phyloP scores from a whole-genome alignment of 53 echinoderm and acorn worm species.

The Crossaster papposus region DNA sequence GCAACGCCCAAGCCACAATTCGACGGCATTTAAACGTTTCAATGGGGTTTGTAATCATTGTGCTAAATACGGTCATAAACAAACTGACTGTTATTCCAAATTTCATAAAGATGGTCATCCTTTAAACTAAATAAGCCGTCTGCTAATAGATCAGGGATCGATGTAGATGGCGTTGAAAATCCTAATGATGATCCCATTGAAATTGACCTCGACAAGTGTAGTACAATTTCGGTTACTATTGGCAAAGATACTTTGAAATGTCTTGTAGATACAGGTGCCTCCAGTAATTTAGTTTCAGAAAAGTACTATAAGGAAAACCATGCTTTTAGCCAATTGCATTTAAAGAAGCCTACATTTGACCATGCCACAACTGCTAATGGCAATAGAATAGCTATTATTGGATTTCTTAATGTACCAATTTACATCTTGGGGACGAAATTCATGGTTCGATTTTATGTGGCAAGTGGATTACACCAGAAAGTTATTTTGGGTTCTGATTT shows the following conservation, averaged over 20 bases:
- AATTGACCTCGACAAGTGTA: not conserved
- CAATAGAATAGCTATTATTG: too few relatives aligned
- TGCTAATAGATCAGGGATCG: not conserved
- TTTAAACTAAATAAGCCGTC: not conserved
- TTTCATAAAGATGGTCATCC: slow-evolving; percentile 3
- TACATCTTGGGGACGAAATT: too few relatives aligned
- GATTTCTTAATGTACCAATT: too few relatives aligned
- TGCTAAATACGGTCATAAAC: not conserved
- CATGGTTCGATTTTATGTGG: too few relatives aligned
- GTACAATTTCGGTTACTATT: slow-evolving; percentile 5
- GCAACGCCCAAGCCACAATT: slow-evolving; percentile 5
- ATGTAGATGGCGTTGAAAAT: slow-evolving; percentile 14
- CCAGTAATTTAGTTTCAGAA: slow-evolving; percentile 4
- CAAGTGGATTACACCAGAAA: too few relatives aligned
- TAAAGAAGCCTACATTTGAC: too few relatives aligned
- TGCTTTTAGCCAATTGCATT: too few relatives aligned
- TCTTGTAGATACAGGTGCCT: not conserved
- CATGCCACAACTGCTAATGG: too few relatives aligned
- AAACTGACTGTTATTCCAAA: not conserved
- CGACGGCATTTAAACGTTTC: not conserved
- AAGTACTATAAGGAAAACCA: too few relatives aligned
- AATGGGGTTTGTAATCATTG: not conserved
- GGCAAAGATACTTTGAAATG: not conserved
- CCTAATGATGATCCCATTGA: slow-evolving; percentile 2
- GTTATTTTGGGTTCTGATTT: too few relatives aligned